Evolutionary conservation across 2,888 invertebrate species (phyloP).

Genomic region (Cancer borealis): DNA sequence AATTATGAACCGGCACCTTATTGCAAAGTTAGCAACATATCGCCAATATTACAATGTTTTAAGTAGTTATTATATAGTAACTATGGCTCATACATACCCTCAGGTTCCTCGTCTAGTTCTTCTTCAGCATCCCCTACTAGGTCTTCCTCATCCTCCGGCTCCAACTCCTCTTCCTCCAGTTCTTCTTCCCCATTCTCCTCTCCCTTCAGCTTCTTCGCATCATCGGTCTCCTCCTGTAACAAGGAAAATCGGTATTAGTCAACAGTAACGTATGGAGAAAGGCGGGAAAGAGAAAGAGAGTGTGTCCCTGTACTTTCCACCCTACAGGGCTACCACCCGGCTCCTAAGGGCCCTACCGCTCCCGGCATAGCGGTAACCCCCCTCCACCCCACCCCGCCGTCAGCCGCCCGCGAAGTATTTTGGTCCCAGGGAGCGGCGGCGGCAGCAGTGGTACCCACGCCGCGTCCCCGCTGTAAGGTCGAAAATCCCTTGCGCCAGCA

Average conservation of each 20-base stretch:
- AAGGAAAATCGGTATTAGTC: not conserved
- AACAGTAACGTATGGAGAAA: not conserved
- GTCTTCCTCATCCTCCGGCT: slow-evolving; percentile 68
- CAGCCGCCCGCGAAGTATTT: slow-evolving; percentile 69
- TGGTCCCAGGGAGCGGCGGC: slow-evolving; percentile 65
- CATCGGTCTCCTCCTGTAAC: slow-evolving; percentile 65
- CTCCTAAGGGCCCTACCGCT: slow-evolving; percentile 4
- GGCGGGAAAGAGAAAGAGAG: not conserved
- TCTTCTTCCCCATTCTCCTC: slow-evolving; percentile 74
- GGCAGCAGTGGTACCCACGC: slow-evolving; percentile 60
- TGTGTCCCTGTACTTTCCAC: not conserved
- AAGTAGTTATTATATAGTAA: not conserved
- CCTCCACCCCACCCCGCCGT: slow-evolving; percentile 45
- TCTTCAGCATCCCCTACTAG: slow-evolving; percentile 70
- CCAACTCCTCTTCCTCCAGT: slow-evolving; percentile 70
- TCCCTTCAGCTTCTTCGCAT: slow-evolving; percentile 72
- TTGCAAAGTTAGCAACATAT: not conserved
- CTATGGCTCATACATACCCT: slow-evolving; percentile 58
- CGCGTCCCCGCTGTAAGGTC: slow-evolving; percentile 68
- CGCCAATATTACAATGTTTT: not conserved
- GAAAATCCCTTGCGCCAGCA: slow-evolving; percentile 55
- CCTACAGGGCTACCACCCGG: not conserved
- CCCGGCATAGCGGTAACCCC: not conserved
- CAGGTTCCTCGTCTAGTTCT: slow-evolving; percentile 70
- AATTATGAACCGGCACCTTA: not conserved